Percentiles rank a stretch among this genome's conserved stretches.
phyloP scores from a whole-genome alignment of 2,888 invertebrate species.

The Coleophora flavipennella region DNA sequence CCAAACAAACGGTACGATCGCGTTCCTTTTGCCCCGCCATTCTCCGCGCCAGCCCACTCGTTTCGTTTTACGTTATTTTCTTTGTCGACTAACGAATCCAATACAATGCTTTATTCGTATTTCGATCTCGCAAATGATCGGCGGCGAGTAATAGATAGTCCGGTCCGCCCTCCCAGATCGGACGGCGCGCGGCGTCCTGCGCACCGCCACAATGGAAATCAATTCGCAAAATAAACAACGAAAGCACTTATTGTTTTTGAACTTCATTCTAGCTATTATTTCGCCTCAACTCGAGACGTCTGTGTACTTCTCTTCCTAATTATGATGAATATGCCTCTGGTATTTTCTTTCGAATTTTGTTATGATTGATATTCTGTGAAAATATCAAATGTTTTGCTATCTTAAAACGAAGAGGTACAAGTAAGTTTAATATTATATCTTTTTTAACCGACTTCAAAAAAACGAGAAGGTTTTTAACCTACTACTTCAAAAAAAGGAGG shows the following conservation, averaged over 20 bases:
- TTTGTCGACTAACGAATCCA: conserved; percentile 63
- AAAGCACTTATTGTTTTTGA: neutral
- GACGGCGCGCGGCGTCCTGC: conserved; percentile 21
- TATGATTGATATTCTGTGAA: too few species aligned
- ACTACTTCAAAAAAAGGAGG: too few species aligned
- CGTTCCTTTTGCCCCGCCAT: conserved; percentile 62
- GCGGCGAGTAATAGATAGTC: too few species aligned
- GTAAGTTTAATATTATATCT: too few species aligned
- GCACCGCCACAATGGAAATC: neutral
- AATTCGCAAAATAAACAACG: neutral
- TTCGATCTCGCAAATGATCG: conserved; percentile 39
- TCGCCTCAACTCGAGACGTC: too few species aligned
- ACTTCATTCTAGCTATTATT: neutral
- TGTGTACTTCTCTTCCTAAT: too few species aligned
- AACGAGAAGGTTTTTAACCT: too few species aligned
- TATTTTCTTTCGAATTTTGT: too few species aligned
- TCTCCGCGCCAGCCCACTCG: conserved; percentile 45
- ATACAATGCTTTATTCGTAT: conserved; percentile 54
- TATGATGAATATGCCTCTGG: too few species aligned
- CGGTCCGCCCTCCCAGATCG: neutral
- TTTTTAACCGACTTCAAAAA: too few species aligned
- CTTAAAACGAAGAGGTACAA: too few species aligned
- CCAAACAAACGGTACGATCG: conserved; percentile 36
- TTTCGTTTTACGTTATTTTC: conserved; percentile 58
- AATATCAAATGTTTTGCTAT: too few species aligned